Evolutionary conservation across 2,888 invertebrate genomes (phyloP), one percentile per base, ranked within the genome.

Genomic region (Dryadula phaetusa): DNA sequence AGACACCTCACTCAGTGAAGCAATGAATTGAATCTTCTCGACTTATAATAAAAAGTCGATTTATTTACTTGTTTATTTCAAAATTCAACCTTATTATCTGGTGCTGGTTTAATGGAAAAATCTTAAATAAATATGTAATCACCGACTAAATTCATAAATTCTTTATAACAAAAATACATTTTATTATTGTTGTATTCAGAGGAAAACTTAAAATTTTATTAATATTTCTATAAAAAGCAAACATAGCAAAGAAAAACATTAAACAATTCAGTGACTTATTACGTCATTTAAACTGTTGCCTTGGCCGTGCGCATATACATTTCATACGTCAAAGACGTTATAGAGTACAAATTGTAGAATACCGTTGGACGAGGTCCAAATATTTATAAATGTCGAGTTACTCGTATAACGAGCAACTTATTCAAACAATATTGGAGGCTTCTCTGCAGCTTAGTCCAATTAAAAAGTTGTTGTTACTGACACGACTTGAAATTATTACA

Each of bases 341-440:
- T 34, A 47, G 56, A 56, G 37, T 47, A 47, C 56, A 47, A 64
- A 64, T 58, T 56, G 56, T 40, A n/a, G 46, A 66, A 61, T 46
- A 65, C 58, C 76, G 79, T 78, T 90, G 90, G 89, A 83, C 74
- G 71, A 70, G 28, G 69, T 87, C 90, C 90, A 90, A 83, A 81
- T 82, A 82, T 87, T 87, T 87, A 85, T 83, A 81, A 83, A 88
- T 86, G 84, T 85, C 86, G 84, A 82, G 83, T 80, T 80, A 79
- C 78, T 74, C 74, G 76, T 79, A 81, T 88, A 88, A 88, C 87
- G 84, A 87, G 82, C 77, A 74, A 80, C 82, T 82, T 85, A 80
- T 82, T 81, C 70, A 69, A 77, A 72, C 64, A 74, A 56, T 60
- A 62, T 58, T 62, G 72, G 68, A 71, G 67, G 71, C 72, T 70